Evolutionary conservation across 2,113 vertebrate genomes (phyloP).

Genomic region (Perccottus glenii): DNA sequence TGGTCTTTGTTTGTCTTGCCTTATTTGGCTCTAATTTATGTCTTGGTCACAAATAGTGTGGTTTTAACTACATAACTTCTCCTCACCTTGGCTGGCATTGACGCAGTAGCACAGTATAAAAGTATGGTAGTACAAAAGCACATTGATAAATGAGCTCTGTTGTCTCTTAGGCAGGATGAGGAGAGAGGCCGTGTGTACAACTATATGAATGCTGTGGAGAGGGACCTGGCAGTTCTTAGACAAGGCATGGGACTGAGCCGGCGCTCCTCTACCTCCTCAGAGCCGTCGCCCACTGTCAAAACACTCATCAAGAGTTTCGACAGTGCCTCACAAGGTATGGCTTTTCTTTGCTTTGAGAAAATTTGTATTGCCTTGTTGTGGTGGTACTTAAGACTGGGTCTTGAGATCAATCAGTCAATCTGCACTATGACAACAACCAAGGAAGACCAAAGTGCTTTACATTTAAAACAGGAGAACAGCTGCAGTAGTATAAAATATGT

Average conservation of each 20-base stretch:
- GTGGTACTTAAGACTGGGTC: no score
- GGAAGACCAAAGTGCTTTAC: neutral
- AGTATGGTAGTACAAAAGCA: neutral
- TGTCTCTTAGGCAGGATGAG: constrained; percentile 86
- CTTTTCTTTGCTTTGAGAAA: no score
- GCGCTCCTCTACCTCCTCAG: constrained; percentile 91
- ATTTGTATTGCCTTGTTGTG: neutral
- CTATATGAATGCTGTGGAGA: constrained; percentile 96
- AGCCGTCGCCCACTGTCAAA: constrained; percentile 94
- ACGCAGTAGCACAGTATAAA: no score
- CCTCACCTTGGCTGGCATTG: no score
- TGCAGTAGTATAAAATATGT: no score
- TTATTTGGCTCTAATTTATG: no score
- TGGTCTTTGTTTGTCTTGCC: no score
- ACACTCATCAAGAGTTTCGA: constrained; percentile 98
- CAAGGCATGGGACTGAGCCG: constrained; percentile 95
- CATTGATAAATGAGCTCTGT: neutral
- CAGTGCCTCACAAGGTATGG: constrained; percentile 91
- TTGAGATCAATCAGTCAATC: no score
- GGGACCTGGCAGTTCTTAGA: constrained; percentile 90
- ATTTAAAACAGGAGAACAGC: neutral
- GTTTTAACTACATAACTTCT: no score
- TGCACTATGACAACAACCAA: no score
- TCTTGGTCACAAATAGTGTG: no score
- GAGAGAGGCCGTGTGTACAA: constrained; percentile 95